Percentiles rank a stretch among this genome's conserved stretches.
Evolutionary conservation across 2,888 invertebrate genomes (phyloP).

Genomic region (Eristalis arbustorum): DNA sequence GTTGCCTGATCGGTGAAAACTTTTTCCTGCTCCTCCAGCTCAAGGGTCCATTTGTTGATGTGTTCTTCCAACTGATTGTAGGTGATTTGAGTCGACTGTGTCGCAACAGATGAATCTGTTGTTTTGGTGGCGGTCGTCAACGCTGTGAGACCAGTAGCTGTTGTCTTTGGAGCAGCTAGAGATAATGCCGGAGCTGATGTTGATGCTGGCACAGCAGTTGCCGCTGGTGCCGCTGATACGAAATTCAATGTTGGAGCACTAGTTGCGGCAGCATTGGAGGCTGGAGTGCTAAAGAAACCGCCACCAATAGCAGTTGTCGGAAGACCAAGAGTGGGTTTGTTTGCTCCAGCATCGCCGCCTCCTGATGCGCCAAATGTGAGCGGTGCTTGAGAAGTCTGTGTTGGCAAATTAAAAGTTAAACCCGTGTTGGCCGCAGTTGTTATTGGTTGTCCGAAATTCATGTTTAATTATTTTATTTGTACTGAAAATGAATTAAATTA

Average conservation of each 20-base stretch:
- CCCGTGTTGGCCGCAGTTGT: conserved; percentile 71
- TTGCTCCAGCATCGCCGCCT: conserved; percentile 75
- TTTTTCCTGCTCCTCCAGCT: conserved; percentile 95
- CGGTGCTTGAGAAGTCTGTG: conserved; percentile 31
- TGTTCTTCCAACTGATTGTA: conserved; percentile 94
- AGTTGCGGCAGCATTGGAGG: conserved; percentile 54
- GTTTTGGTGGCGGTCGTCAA: conserved; percentile 75
- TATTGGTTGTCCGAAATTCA: conserved; percentile 73
- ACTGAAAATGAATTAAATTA: too few species aligned
- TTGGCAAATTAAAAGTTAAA: conserved; percentile 36
- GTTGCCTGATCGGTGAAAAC: conserved; percentile 96
- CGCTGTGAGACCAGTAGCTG: conserved; percentile 73
- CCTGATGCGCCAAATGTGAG: conserved; percentile 72
- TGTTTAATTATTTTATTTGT: conserved; percentile 7
- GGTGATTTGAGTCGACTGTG: conserved; percentile 83
- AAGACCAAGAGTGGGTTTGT: conserved; percentile 46
- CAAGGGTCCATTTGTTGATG: conserved; percentile 96
- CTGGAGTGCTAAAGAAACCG: conserved; percentile 55
- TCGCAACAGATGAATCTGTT: conserved; percentile 77
- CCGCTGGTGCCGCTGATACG: conserved; percentile 31
- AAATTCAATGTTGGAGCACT: conserved; percentile 60
- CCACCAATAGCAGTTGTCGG: conserved; percentile 58
- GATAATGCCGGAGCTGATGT: conserved; percentile 39
- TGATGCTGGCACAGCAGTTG: conserved; percentile 14
- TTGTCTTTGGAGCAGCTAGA: conserved; percentile 42